phyloP scores from a whole-genome alignment of 2,888 invertebrate species.

The Pachymerium ferrugineum region DNA sequence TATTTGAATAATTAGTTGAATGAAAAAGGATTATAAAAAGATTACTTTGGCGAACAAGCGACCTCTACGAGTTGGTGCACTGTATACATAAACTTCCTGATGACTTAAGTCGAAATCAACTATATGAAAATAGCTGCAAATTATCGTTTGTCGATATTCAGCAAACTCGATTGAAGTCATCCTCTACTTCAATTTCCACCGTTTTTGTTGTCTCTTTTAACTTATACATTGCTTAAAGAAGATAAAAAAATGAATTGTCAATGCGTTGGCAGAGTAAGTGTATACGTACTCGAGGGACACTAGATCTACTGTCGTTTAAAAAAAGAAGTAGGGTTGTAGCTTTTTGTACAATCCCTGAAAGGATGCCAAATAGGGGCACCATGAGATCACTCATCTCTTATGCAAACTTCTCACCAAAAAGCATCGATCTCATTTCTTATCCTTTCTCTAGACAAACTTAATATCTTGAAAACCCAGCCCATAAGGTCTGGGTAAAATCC shows the following conservation, averaged over 20 bases:
- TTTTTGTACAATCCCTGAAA: background rate
- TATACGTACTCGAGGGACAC: background rate
- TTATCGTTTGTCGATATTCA: too few relatives aligned
- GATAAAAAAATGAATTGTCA: background rate
- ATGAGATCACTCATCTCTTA: background rate
- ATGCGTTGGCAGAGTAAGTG: background rate
- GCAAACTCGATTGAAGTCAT: too few relatives aligned
- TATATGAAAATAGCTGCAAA: too few relatives aligned
- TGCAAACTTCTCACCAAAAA: background rate
- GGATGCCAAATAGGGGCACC: background rate
- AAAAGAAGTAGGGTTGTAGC: background rate
- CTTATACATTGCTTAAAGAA: background rate
- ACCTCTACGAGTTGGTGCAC: too few relatives aligned
- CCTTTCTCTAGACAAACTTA: background rate
- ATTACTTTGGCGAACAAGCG: too few relatives aligned
- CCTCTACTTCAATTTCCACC: background rate
- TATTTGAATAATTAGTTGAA: too few relatives aligned
- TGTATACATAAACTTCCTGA: too few relatives aligned
- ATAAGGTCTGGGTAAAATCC: background rate
- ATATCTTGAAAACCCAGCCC: background rate
- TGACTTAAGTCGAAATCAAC: too few relatives aligned
- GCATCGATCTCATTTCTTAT: background rate
- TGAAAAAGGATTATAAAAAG: too few relatives aligned
- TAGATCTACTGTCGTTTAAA: background rate
- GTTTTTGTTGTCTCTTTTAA: background rate